Base-by-base conservation (phyloP, 1,140 invertebrate genomes). In the Sycobia sp. region DNA sequence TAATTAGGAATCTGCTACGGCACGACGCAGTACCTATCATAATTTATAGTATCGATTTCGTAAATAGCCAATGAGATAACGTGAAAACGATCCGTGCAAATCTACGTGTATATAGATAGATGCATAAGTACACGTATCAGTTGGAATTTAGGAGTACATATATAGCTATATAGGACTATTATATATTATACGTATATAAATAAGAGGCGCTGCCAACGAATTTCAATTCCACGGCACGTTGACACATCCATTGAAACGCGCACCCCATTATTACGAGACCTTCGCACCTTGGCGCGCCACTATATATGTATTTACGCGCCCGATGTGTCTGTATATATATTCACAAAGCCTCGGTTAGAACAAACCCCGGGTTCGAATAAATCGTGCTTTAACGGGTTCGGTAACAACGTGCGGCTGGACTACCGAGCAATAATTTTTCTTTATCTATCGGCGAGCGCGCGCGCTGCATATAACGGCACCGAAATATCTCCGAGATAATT, bases 401-500 rank as follows among this genome's bases (percentile, higher is more conserved):
- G 22, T 25, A 14, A 4, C 43, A 22, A 22, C 43, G 4, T 14
- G 4, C 43, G 4, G 20, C 16, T 46, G 7, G 9, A 46, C 23
- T 36, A 53, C 11, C n/a, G 18, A 8, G 49, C 32, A 53, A 53
- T 53, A 53, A 53, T 53, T 53, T 53, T 38, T 38, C 29, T 53
- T 36, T 36, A 53, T 36, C 49, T 53, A 53, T 38, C 27, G n/a
- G 18, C 23, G 27, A 3, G 5, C 36, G 36, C 36, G 8, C 14
- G 14, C 36, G 14, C 7, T 14, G 14, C 18, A 10, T 18, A 16
- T 22, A 36, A 53, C 49, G 29, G 29, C 34, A 53, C 20, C 32
- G 10, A 53, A 53, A 53, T 71, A 61, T 61, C 64, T 68, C 49
- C 27, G 27, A 23, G 51, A 56, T 54, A 53, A 53, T 53, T 53